Evolutionary conservation across 1,140 invertebrate species (phyloP), one percentile per base, ranked within the genome.

Genomic region (Monochamus saltuarius): DNA sequence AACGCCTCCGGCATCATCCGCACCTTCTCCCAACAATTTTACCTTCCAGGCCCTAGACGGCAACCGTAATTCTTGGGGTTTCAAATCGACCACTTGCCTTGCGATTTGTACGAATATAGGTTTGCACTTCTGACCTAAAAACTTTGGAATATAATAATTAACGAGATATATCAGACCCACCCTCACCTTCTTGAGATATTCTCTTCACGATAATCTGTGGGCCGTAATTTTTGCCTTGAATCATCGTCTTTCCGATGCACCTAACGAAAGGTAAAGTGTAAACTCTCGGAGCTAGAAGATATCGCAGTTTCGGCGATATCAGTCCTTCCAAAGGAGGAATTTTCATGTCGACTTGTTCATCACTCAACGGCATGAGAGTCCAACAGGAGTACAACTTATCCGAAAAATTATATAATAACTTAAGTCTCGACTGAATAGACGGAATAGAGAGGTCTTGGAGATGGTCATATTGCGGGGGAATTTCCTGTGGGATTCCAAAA

Each of bases 1-100:
- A 10, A 88, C 87, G 14, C 86, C 86, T 0, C 85, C 82, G 14
- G 86, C 86, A 79, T 88, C 87, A 73, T 88, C 87, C 4, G 86
- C 87, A 3, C 86, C 86, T 74, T 88, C 87, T 0, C 85, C 86
- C 9, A 86, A 73, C 8, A 84, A 68, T 73, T 83, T 84, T 14
- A 84, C 80, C 73, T 88, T 88, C 87, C 87, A 88, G 7, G 86
- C 86, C 38, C 86, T 69, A 4, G 84, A 82, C 13, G 86, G 86
- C 11, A 88, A 70, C 17, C 86, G 64, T 17, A 88, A 73, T 16
- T 87, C 84, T 42, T 79, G 73, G 8, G 83, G 77, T 58, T 80
- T 80, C 64, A 87, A 77, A 51, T 82, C 81, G 1, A 87, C 81
- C 35, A 88, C 84, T 74, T 88, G 85, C 54, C 81, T 79, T 1